phyloP scores from a whole-genome alignment of 2,113 vertebrate genomes.

The Mola mola region DNA sequence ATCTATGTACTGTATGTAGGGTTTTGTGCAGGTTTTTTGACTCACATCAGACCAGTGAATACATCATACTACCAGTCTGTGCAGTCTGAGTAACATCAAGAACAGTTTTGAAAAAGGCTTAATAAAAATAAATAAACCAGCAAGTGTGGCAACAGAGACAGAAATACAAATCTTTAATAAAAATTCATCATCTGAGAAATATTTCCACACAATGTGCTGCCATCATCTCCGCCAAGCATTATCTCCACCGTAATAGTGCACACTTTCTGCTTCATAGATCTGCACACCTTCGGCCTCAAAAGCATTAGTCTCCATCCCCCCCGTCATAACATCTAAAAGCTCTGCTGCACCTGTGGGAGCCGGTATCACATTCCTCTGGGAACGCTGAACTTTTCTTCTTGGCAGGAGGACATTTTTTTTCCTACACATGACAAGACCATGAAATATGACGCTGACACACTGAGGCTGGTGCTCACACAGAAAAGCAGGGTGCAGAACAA shows the following conservation, averaged over 20 bases:
- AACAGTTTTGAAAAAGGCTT: too few species aligned
- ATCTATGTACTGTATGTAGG: too few species aligned
- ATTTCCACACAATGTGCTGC: constrained; percentile 2
- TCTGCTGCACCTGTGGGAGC: constrained; percentile 37
- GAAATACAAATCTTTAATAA: too few species aligned
- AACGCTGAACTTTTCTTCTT: constrained; percentile 11
- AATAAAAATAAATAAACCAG: too few species aligned
- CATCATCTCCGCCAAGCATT: not conserved
- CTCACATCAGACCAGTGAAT: too few species aligned
- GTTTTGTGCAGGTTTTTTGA: too few species aligned
- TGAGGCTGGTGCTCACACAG: constrained; percentile 32
- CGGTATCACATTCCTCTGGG: constrained; percentile 4
- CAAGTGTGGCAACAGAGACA: too few species aligned
- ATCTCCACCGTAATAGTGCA: constrained; percentile 20
- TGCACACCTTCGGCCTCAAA: constrained; percentile 39
- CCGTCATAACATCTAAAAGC: constrained; percentile 30
- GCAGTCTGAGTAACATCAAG: too few species aligned
- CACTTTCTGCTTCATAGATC: constrained; percentile 32
- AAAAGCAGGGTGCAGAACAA: constrained; percentile 30
- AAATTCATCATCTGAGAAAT: not conserved
- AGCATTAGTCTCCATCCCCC: constrained; percentile 52
- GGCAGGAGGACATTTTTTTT: not conserved
- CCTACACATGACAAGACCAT: constrained; percentile 47
- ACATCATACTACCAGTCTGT: too few species aligned
- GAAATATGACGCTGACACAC: constrained; percentile 47